Conservation (phyloP, 92 coral and sea anemone species). For the Phymanthus crucifer region DNA sequence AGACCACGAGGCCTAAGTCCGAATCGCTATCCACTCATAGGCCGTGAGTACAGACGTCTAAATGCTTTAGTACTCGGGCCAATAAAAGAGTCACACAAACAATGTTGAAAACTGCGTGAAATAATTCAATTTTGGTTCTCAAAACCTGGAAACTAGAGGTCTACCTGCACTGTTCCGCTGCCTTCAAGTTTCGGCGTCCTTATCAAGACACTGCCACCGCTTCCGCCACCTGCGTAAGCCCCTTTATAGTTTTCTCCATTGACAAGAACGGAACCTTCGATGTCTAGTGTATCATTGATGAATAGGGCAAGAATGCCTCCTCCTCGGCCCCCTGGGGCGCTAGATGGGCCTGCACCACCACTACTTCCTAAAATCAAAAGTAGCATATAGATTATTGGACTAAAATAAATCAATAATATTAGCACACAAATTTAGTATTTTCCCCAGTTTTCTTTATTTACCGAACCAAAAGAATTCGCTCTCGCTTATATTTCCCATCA, state of each 20-base stretch:
- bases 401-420: no score
- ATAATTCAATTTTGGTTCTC: no score
- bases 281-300: conserved; percentile 71
- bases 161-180: conserved; percentile 85
- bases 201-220: conserved; percentile 66
- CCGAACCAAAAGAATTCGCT: no score
- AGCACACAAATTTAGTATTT: no score
- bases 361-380: conserved; percentile 72
- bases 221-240: conserved; percentile 56
- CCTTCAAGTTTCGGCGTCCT: conserved; percentile 75
- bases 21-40: no score
- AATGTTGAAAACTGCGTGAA: no score
- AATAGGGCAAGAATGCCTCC: conserved; percentile 89
- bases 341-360: conserved; percentile 52
- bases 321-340: conserved; percentile 76
- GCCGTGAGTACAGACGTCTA: no score
- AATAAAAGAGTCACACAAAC: not conserved
- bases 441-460: no score
- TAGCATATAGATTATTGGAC: not conserved
- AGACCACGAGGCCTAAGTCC: no score
- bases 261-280: conserved; percentile 77
- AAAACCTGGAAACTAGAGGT: not conserved
- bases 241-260: conserved; percentile 66
- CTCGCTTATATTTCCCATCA: no score
- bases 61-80: no score